Base-by-base conservation (phyloP, 1,140 invertebrate species). In the Eriocheir sinensis region DNA sequence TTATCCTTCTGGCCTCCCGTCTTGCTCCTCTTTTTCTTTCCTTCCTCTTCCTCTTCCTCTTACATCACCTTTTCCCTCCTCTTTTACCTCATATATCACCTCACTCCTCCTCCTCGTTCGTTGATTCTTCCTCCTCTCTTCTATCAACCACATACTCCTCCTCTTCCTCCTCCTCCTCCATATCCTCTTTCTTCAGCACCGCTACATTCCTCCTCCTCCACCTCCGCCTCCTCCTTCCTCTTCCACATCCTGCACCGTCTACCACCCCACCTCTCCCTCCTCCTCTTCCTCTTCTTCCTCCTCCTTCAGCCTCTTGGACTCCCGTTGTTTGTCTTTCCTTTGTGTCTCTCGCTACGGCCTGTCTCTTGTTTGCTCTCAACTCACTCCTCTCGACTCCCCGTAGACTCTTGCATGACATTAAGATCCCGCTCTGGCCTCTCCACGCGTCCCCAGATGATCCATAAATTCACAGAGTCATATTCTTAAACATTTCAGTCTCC, bases 91-190 rank as follows among this genome's bases (percentile, higher is more conserved):
- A n/a, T n/a, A n/a, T n/a, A n/a, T n/a, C n/a, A n/a, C n/a, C n/a
- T n/a, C n/a, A n/a, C 53, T n/a, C 60, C 60, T 72, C 60, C 60
- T 72, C 60, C 60, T 72, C 60, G 21, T 72, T n/a, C 60, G 27
- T n/a, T n/a, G 27, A 21, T n/a, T 72, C 85, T 34, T 40, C 21
- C 30, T 40, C 85, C 85, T 40, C 41, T 30, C 38, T 8, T 34
- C 32, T 21, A 0, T 86, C 83, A n/a, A n/a, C n/a, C n/a, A n/a
- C n/a, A n/a, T n/a, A n/a, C 60, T 72, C 60, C 60, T 72, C 60
- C 60, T 72, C 60, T n/a, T 72, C 85, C 85, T 40, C 21, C 30
- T 40, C 85, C 85, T 40, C 41, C 41, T 86, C 32, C 85, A n/a
- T 21, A 0, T 86, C 83, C 40, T 36, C 40, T 34, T 86, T 21